These are phyloP conservation scores for Buathra laborator DNA, from an alignment of 2,888 invertebrate genomes.

Conservation along the genomic window DNA sequence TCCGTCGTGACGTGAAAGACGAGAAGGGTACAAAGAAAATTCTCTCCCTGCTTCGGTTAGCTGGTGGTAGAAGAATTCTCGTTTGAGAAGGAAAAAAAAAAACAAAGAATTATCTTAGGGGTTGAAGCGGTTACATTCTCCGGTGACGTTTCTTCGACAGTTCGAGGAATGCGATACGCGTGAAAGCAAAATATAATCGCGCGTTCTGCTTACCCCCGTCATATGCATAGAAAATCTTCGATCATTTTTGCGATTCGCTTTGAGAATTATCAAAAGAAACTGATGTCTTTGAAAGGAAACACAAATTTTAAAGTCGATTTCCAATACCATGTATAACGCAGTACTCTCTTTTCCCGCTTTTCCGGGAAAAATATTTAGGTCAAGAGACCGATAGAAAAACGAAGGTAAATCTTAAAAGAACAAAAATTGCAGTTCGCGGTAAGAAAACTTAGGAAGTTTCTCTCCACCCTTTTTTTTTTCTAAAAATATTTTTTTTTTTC, in stretches of 20 bases:
- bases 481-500: neutral
- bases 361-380: too few species aligned
- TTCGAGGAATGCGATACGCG: neutral
- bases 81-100: slow-evolving; percentile 7
- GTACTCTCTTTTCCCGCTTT: too few species aligned
- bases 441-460: neutral
- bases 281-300: too few species aligned
- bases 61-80: slow-evolving; percentile 22
- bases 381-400: too few species aligned
- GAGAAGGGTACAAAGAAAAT: slow-evolving; percentile 1
- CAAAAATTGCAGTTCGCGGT: neutral
- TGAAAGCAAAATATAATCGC: neutral
- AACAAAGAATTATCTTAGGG: neutral
- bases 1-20: neutral
- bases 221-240: too few species aligned
- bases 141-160: neutral
- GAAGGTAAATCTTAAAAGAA: too few species aligned
- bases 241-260: too few species aligned
- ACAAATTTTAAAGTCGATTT: too few species aligned
- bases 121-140: neutral
- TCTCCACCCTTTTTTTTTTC: neutral
- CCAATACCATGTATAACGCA: too few species aligned
- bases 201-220: too few species aligned
- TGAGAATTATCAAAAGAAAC: too few species aligned
- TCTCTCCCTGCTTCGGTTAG: neutral